Evolutionary conservation across 2,888 invertebrate species (phyloP).

Genomic region (Stenoptilia bipunctidactyla): DNA sequence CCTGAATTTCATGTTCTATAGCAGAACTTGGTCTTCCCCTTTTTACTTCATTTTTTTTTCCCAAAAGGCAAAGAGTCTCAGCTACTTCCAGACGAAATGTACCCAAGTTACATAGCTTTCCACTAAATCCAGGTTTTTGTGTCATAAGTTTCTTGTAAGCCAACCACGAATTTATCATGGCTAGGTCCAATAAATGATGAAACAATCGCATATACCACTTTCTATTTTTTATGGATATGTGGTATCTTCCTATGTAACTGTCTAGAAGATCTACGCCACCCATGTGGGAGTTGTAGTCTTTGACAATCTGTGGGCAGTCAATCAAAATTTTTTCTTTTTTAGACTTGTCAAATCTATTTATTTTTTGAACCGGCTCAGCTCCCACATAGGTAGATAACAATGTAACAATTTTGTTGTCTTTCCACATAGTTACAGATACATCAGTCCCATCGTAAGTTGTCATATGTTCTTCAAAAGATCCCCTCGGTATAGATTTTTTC

Average conservation of each 20-base stretch:
- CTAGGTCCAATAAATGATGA: constrained; percentile 1
- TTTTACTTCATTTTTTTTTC: constrained; percentile 4
- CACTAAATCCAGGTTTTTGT: constrained; percentile 6
- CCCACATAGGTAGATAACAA: constrained; percentile 7
- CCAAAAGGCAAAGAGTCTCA: constrained; percentile 2
- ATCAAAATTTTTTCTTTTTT: background rate
- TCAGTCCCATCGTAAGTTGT: constrained; percentile 6
- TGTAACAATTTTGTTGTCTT: constrained; percentile 8
- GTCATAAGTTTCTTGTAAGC: constrained; percentile 3
- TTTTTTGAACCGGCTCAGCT: constrained; percentile 1
- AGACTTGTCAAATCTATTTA: constrained; percentile 1
- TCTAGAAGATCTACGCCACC: constrained; percentile 6
- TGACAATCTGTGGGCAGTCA: constrained; percentile 3
- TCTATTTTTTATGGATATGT: constrained; percentile 1
- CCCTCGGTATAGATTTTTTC: constrained; percentile 12
- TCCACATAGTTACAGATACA: constrained; percentile 10
- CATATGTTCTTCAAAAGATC: constrained; percentile 11
- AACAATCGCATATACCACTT: constrained; percentile 7
- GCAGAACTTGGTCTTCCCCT: constrained; percentile 7
- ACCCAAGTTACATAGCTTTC: constrained; percentile 5
- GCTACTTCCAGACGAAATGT: constrained; percentile 2
- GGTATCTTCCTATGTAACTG: constrained; percentile 2
- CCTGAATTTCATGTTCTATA: constrained; percentile 7
- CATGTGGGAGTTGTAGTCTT: constrained; percentile 5
- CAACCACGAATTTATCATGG: constrained; percentile 3